Evolutionary conservation across 2,888 invertebrate genomes (phyloP), one percentile per base, ranked within the genome.

Genomic region (Brachynemurus nebulosus): DNA sequence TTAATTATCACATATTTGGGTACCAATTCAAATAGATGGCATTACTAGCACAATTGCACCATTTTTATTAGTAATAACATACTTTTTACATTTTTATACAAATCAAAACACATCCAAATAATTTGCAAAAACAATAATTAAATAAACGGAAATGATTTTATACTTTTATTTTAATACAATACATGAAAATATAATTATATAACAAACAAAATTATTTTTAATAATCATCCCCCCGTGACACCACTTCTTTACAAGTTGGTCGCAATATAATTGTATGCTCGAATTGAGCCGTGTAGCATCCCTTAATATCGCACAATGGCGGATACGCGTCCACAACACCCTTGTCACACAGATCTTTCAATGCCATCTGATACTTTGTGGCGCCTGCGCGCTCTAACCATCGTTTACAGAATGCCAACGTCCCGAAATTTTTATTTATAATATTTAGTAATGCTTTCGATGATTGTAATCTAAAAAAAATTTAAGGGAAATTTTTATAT

Each of bases 251-350:
- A 71, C 96, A 97, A 1, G 95, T 96, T 34, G 98, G 98, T 56
- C 97, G 74, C 51, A 98, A 71, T 53, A 99, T 79, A 57, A 99
- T 85, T 4, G 98, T 99, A 67, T 99, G 98, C 63, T 99, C 98
- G 62, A 89, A 99, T 69, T 99, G 98, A 36, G 98, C 98, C 0
- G 98, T 99, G 68, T 96, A 99, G 63, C 89, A 92, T 45, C 98
- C 97, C 64, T 89, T 91, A 51, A 86, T 76, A 68, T 98, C 98
- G 61, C 96, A 97, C 43, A 98, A 75, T 7, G 98, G 98, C 16
- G 98, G 98, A 68, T 98, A 98, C 1, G 97, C 85, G 59, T 95
- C 92, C n/a, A 99, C 89, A 20, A 96, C 86, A 40, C 89, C 89
- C 62, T 95, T 95, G 64, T 98, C 97, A 67, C 95, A 95, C 45